Evolutionary conservation across 2,113 vertebrate species (phyloP), one percentile per base, ranked within the genome.

Genomic region (Pampusana beccarii): DNA sequence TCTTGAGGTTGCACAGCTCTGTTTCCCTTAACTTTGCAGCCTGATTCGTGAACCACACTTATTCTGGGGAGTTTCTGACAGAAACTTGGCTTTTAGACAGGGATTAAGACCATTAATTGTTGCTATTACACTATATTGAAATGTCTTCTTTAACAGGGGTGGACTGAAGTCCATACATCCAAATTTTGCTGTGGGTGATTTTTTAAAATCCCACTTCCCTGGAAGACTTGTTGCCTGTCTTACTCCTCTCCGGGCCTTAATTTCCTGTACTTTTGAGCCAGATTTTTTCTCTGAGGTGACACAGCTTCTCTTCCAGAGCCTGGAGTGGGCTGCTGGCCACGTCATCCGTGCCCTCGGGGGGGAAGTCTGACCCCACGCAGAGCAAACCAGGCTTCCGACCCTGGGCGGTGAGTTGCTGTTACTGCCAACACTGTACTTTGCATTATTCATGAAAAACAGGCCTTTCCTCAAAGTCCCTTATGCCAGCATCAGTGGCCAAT

Each of bases 1-100:
- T 81, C 83, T 85, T 94, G 89, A 95, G 84, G 94, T 90, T 87
- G 33, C 5, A 0, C 66, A 64, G 78, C 58, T 92, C 90, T 87
- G 46, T 53, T 94, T 95, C 54, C 73, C 61, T 89, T 81, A 79
- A 80, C 44, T 75, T 46, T 53, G 73, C 66, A 81, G 69, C 34
- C 70, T 74, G 53, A 67, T 92, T 86, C 82, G 66, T 74, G 93
- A 95, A 92, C 67, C 46, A 69, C 40, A 33, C 64, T 92, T 31
- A 34, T 85, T 80, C 71, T 80, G 87, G 44, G 66, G 62, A 90
- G 40, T 36, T 92, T 75, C 84, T 94, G 84, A 70, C 78, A 94
- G 80, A 61, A 95, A 69, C 26, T 62, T 93, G 85, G 58, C 87
- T 80, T 88, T 77, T 58, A 46, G 28, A 8, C 2, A 61, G 56